Percentiles rank a stretch among this genome's conserved stretches.
phyloP scores from a whole-genome alignment of 2,888 invertebrate species.

The Parnassius orleans region DNA sequence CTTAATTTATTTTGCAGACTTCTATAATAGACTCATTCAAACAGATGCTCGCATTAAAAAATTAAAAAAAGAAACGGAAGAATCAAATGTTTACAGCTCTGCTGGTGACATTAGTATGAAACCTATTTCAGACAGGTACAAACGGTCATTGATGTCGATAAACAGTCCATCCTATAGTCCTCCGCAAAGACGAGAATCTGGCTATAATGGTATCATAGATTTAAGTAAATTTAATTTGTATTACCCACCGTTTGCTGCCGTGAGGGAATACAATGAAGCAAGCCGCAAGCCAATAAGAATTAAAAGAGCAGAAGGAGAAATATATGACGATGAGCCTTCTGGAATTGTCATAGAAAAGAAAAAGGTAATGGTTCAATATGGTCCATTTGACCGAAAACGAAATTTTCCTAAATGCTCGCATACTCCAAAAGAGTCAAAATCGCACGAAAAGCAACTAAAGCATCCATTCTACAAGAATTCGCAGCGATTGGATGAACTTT shows the following conservation, averaged over 20 bases:
- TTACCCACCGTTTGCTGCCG: slow-evolving; percentile 25
- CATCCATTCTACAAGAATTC: slow-evolving; percentile 61
- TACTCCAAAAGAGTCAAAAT: slow-evolving; percentile 44
- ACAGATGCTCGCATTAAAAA: slow-evolving; percentile 60
- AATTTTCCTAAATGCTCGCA: slow-evolving; percentile 58
- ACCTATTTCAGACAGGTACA: slow-evolving; percentile 40
- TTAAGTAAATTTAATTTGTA: slow-evolving; percentile 25
- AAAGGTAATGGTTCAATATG: slow-evolving; percentile 48
- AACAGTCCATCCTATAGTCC: slow-evolving; percentile 9
- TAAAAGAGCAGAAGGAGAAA: slow-evolving; percentile 34
- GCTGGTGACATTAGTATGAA: slow-evolving; percentile 25
- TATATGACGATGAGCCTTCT: slow-evolving; percentile 33
- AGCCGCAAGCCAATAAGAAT: slow-evolving; percentile 25
- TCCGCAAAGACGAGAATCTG: slow-evolving; percentile 11
- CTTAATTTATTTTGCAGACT: slow-evolving; percentile 46
- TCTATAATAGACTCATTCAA: slow-evolving; percentile 60
- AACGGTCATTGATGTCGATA: slow-evolving; percentile 42
- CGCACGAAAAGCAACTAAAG: slow-evolving; percentile 52
- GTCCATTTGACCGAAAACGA: slow-evolving; percentile 35
- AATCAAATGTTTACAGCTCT: slow-evolving; percentile 24
- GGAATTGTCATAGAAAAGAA: slow-evolving; percentile 53
- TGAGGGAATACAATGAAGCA: slow-evolving; percentile 10
- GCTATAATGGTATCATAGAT: slow-evolving; percentile 12
- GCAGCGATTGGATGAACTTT: slow-evolving; percentile 52
- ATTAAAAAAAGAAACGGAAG: slow-evolving; percentile 43